A percentile compares a stretch with the other conserved stretches of the same genome.
These are phyloP conservation scores for Egretta garzetta DNA, from an alignment of 2,113 vertebrate genomes.

Conservation along the genomic window DNA sequence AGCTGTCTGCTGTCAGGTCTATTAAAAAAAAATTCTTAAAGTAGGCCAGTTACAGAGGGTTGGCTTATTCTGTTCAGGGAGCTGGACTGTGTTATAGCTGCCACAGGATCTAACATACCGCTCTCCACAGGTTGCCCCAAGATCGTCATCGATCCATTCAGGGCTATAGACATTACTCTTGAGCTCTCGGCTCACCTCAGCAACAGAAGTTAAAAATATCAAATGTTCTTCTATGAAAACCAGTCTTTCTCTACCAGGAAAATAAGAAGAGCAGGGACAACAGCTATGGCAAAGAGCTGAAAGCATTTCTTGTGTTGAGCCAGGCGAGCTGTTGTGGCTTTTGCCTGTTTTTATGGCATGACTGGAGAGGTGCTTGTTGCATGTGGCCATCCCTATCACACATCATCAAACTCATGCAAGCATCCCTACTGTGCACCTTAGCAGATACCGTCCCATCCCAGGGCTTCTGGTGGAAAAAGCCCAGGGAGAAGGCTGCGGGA, in stretches of 20 bases:
- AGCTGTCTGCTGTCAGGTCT: background rate
- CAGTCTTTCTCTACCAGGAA: background rate
- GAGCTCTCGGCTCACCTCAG: background rate
- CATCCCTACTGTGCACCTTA: background rate
- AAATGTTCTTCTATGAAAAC: background rate
- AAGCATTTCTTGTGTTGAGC: background rate
- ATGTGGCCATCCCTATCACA: background rate
- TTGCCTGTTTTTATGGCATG: background rate
- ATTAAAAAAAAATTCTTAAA: background rate
- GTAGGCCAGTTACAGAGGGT: background rate
- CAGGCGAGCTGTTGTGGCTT: background rate
- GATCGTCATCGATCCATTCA: background rate
- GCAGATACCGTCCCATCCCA: background rate
- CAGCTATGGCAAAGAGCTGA: background rate
- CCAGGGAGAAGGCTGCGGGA: background rate
- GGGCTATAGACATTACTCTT: background rate
- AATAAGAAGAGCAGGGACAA: background rate
- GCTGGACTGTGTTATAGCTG: background rate
- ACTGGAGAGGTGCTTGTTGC: background rate
- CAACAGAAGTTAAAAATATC: background rate
- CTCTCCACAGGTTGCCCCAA: background rate
- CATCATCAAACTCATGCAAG: background rate
- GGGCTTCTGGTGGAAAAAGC: background rate
- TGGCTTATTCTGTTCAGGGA: background rate
- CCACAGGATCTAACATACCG: background rate